Evolutionary conservation across 1,140 invertebrate genomes (phyloP).

Genomic region (Dendrolimus punctatus): DNA sequence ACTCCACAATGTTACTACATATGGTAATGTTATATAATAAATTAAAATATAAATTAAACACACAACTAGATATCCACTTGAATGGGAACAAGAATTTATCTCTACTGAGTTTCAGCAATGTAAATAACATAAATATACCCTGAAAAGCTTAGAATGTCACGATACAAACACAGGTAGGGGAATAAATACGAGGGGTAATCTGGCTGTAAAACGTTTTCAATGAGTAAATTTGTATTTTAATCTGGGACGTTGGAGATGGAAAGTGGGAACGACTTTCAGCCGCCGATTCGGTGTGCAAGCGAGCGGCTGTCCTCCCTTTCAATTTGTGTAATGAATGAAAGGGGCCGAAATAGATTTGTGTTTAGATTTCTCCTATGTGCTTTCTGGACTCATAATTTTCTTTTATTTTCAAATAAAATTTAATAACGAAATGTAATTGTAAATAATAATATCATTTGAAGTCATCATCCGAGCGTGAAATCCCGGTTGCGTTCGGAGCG

Average conservation of each 20-base stretch:
- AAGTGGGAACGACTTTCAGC: conserved; percentile 17
- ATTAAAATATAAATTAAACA: background rate
- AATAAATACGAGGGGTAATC: conserved; percentile 35
- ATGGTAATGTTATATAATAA: no score
- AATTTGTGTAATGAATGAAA: conserved; percentile 3
- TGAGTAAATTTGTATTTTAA: conserved; percentile 50
- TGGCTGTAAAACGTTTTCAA: conserved; percentile 38
- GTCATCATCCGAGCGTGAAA: no score
- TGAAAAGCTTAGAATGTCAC: conserved; percentile 12
- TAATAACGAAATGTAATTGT: no score
- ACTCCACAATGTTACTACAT: no score
- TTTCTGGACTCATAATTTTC: no score
- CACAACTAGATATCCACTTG: background rate
- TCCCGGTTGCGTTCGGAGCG: no score
- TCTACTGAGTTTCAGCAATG: background rate
- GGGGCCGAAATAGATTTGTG: background rate
- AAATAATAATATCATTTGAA: no score
- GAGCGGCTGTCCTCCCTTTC: conserved; percentile 12
- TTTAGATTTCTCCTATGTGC: background rate
- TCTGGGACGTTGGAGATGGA: conserved; percentile 24
- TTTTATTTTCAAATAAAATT: no score
- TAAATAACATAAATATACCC: conserved; percentile 11
- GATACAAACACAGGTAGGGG: conserved; percentile 14
- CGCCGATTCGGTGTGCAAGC: conserved; percentile 14
- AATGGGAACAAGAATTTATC: background rate